A percentile compares a stretch with the other conserved stretches of the same genome.
Conservation (phyloP, 2,888 invertebrate genomes). For the Lumbricus terrestris region DNA sequence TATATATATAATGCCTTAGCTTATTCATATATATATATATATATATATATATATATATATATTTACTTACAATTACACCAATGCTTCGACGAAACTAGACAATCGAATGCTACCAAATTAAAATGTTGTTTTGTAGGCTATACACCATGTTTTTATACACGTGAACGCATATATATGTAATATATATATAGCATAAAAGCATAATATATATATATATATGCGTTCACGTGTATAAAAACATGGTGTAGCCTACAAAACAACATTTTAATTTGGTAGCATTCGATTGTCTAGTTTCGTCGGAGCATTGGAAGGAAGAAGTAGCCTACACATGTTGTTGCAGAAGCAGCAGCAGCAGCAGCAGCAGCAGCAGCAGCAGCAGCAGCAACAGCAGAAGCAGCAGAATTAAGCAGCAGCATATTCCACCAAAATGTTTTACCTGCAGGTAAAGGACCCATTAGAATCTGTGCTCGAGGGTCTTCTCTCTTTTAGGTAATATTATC, state of each 20-base stretch:
- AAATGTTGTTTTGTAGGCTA: not conserved
- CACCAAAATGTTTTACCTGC: not conserved
- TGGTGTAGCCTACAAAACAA: not conserved
- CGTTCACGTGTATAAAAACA: no score
- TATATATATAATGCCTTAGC: no score
- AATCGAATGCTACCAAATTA: not conserved
- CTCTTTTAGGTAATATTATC: not conserved
- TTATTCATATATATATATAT: no score
- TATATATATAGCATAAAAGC: no score
- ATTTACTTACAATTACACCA: no score
- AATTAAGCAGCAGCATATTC: not conserved
- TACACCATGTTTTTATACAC: no score
- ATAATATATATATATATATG: no score
- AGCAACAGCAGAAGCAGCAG: no score
- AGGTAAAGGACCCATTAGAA: not conserved
- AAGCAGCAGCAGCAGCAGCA: no score
- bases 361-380: no score
- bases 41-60: no score
- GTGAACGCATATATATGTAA: no score
- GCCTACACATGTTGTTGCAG: not conserved
- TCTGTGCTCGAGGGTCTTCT: not conserved
- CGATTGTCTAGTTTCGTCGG: not conserved
- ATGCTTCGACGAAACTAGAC: not conserved
- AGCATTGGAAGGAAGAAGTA: not conserved
- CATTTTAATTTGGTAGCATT: not conserved